phyloP scores from a whole-genome alignment of 2,797 vertebrate genomes.

The Mormyrops attenuatus region DNA sequence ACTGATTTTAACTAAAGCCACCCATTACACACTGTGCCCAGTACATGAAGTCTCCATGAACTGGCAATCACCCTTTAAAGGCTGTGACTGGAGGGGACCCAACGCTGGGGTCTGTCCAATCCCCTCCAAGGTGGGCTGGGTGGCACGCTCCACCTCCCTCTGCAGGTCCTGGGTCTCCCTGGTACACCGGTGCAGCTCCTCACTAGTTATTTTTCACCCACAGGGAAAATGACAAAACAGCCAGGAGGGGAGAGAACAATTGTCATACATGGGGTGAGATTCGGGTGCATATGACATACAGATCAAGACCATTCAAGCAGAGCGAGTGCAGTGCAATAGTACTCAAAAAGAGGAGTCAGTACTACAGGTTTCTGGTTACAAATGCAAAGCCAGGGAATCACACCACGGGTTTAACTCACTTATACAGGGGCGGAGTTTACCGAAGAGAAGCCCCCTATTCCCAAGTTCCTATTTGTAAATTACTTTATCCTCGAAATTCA shows the following conservation, averaged over 20 bases:
- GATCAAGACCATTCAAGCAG: neutral
- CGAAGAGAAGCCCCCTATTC: neutral
- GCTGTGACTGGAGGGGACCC: neutral
- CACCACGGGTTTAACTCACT: neutral
- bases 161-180: conserved; percentile 59
- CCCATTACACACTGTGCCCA: neutral
- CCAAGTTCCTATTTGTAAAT: neutral
- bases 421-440: neutral
- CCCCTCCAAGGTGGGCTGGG: conserved; percentile 55
- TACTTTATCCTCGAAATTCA: neutral
- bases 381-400: neutral
- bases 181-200: conserved; percentile 56
- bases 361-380: neutral
- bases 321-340: conserved; percentile 24
- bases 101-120: conserved; percentile 35
- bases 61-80: neutral
- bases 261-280: neutral
- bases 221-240: neutral
- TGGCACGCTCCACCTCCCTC: conserved; percentile 59
- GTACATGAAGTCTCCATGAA: neutral
- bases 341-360: neutral
- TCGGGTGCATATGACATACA: neutral
- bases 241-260: neutral
- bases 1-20: neutral
- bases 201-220: conserved; percentile 39